Evolutionary conservation across 2,888 invertebrate genomes (phyloP).

Genomic region (Tetragonula carbonaria): DNA sequence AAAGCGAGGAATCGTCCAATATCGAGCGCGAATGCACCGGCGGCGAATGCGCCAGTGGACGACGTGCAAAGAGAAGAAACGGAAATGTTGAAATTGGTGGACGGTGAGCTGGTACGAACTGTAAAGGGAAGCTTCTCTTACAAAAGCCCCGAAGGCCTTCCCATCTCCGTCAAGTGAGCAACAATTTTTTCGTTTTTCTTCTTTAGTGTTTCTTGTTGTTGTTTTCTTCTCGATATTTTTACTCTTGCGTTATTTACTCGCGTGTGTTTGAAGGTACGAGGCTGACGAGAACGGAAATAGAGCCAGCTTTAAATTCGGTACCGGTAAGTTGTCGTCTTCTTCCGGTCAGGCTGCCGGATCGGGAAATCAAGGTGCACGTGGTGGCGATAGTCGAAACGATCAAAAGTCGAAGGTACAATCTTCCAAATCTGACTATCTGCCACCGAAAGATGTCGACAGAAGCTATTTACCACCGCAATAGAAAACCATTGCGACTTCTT

Average conservation of each 20-base stretch:
- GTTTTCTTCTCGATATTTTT: no score
- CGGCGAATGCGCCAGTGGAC: conserved; percentile 61
- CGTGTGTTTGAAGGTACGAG: conserved; percentile 74
- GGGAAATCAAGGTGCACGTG: conserved; percentile 34
- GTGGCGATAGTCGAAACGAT: neutral
- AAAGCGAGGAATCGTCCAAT: conserved; percentile 36
- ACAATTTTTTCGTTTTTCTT: neutral
- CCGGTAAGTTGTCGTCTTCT: conserved; percentile 41
- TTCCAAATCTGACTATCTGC: conserved; percentile 65
- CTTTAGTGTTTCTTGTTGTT: neutral
- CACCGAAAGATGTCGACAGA: conserved; percentile 72
- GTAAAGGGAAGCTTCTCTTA: conserved; percentile 79
- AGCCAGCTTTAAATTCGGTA: conserved; percentile 81
- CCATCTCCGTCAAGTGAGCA: conserved; percentile 79
- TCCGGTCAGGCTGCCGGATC: conserved; percentile 33
- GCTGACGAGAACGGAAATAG: conserved; percentile 82
- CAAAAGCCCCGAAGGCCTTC: conserved; percentile 81
- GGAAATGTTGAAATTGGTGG: conserved; percentile 76
- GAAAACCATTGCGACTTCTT: neutral
- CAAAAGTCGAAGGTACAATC: conserved; percentile 3
- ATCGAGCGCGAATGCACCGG: conserved; percentile 23
- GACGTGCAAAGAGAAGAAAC: conserved; percentile 77
- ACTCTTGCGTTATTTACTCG: neutral
- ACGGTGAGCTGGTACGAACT: conserved; percentile 76
- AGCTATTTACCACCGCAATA: conserved; percentile 77